A percentile compares a stretch with the other conserved stretches of the same genome.
phyloP scores from a whole-genome alignment of 2,797 vertebrate species.

The Sciurus carolinensis region DNA sequence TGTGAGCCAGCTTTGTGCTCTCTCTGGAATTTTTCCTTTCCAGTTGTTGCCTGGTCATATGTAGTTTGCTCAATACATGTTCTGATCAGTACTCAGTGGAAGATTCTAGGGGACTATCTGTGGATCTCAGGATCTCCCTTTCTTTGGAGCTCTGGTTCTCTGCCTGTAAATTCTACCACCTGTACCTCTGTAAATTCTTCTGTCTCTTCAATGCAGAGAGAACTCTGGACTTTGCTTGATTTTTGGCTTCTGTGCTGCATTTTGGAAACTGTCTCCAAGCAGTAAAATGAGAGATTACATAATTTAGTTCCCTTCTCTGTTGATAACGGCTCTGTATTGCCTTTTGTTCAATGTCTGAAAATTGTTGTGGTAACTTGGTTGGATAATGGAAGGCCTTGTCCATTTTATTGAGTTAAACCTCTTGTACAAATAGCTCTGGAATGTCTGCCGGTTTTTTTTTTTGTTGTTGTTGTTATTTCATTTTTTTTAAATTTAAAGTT shows the following conservation, averaged over 20 bases:
- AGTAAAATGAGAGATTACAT: not conserved
- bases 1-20: not conserved
- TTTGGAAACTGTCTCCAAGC: not conserved
- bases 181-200: not conserved
- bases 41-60: not conserved
- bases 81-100: not conserved
- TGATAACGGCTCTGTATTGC: not conserved
- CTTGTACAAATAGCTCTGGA: not conserved
- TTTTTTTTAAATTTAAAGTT: constrained; percentile 8
- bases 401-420: not conserved
- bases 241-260: not conserved
- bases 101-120: not conserved
- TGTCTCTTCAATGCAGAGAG: not conserved
- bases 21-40: not conserved
- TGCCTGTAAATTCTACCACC: not conserved
- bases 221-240: not conserved
- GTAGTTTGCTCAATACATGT: not conserved
- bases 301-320: not conserved
- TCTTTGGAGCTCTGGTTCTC: not conserved
- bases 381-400: not conserved
- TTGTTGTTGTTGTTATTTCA: too few relatives aligned
- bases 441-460: not conserved
- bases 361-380: not conserved
- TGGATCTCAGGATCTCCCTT: not conserved
- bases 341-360: constrained; percentile 10